These are phyloP conservation scores for Atopsyche davidsoni DNA, from an alignment of 1,140 invertebrate genomes.

Conservation along the genomic window DNA sequence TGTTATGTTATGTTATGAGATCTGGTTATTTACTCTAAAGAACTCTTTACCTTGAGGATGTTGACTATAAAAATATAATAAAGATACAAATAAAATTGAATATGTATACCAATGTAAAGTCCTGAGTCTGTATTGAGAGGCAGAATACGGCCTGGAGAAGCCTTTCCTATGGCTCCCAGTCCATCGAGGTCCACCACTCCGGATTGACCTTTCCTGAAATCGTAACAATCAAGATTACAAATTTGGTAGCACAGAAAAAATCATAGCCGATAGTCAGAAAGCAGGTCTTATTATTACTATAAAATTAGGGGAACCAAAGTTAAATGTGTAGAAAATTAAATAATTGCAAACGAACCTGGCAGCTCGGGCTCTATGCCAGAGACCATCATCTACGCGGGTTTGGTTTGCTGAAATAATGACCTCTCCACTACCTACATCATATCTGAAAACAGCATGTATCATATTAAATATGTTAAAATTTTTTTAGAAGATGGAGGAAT, in stretches of 20 bases:
- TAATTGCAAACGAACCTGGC: slow-evolving; percentile 72
- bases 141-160: slow-evolving; percentile 75
- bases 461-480: neutral
- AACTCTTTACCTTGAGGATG: too few species aligned
- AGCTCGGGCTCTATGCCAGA: slow-evolving; percentile 85
- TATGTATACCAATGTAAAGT: slow-evolving; percentile 72
- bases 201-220: slow-evolving; percentile 74
- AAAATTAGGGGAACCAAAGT: too few species aligned
- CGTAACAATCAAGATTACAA: slow-evolving; percentile 21
- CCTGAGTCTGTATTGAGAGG: slow-evolving; percentile 81
- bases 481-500: too few species aligned
- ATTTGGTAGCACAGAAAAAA: too few species aligned
- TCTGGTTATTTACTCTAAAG: too few species aligned
- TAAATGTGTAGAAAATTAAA: too few species aligned
- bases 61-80: too few species aligned
- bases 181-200: slow-evolving; percentile 82
- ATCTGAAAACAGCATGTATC: slow-evolving; percentile 47
- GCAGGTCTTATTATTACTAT: too few species aligned
- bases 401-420: slow-evolving; percentile 76
- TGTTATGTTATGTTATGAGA: too few species aligned
- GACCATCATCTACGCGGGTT: slow-evolving; percentile 82
- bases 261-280: too few species aligned
- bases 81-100: too few species aligned
- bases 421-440: slow-evolving; percentile 72
- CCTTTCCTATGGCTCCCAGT: slow-evolving; percentile 65